A percentile compares a stretch with the other conserved stretches of the same genome.
Evolutionary conservation across 2,113 vertebrate genomes (phyloP).

Genomic region (Noturus placidus): DNA sequence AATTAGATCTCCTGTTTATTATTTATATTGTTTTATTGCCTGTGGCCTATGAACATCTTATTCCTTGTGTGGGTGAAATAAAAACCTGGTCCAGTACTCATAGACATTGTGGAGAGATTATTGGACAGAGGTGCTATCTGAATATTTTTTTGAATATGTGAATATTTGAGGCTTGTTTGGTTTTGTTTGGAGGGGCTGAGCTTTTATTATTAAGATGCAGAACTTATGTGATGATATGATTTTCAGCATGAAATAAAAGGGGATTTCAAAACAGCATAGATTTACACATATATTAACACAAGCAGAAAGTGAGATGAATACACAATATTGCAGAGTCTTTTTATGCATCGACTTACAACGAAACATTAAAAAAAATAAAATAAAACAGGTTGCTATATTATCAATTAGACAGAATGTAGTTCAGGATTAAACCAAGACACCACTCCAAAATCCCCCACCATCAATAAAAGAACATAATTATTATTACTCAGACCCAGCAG

Average conservation of each 20-base stretch:
- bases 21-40: constrained; percentile 15
- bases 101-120: constrained; percentile 9
- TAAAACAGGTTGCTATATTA: background rate
- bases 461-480: background rate
- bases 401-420: background rate
- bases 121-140: constrained; percentile 16
- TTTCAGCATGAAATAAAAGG: constrained; percentile 31
- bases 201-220: constrained; percentile 44
- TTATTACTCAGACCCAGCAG: background rate
- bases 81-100: constrained; percentile 11
- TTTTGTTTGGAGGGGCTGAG: constrained; percentile 27
- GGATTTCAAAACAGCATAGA: constrained; percentile 56
- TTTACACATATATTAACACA: constrained; percentile 39
- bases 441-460: too few relatives aligned
- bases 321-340: background rate
- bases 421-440: background rate
- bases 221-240: constrained; percentile 47
- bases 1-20: constrained; percentile 9
- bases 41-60: constrained; percentile 29
- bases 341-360: background rate
- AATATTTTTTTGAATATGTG: constrained; percentile 35
- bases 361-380: background rate
- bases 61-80: constrained; percentile 5
- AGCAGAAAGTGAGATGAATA: background rate
- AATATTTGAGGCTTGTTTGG: constrained; percentile 6